These are phyloP conservation scores for Muntiacus reevesi DNA, from an alignment of 2,113 vertebrate genomes.

Conservation along the genomic window DNA sequence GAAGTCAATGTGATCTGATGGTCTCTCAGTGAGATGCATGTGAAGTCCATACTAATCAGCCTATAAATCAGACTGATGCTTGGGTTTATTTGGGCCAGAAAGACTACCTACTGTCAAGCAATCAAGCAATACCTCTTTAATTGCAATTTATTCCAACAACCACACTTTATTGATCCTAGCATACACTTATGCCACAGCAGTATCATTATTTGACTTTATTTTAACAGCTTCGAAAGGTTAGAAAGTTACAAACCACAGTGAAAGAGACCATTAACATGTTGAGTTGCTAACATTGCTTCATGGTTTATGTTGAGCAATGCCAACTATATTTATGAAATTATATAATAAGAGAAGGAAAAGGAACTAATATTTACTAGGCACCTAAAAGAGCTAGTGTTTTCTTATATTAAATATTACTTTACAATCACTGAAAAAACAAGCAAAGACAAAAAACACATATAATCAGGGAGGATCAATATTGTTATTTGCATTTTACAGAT, in stretches of 20 bases:
- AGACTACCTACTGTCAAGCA: conserved; percentile 73
- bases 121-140: conserved; percentile 63
- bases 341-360: background rate
- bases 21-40: conserved; percentile 21
- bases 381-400: background rate
- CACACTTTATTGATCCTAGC: conserved; percentile 70
- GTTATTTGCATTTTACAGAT: background rate
- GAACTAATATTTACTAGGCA: background rate
- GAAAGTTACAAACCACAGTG: conserved; percentile 61
- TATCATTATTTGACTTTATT: conserved; percentile 71
- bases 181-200: conserved; percentile 73
- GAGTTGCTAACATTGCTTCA: conserved; percentile 15
- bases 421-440: background rate
- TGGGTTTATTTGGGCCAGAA: conserved; percentile 48
- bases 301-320: background rate
- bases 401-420: background rate
- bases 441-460: background rate
- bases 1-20: conserved; percentile 21
- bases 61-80: conserved; percentile 36
- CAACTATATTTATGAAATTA: background rate
- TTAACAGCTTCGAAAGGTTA: conserved; percentile 75
- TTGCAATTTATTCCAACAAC: conserved; percentile 71
- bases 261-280: conserved; percentile 63
- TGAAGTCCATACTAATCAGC: conserved; percentile 61
- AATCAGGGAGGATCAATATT: background rate